A percentile compares a stretch with the other conserved stretches of the same genome.
These are phyloP conservation scores for Trachops cirrhosus DNA, from an alignment of 2,797 vertebrate genomes.

Conservation along the genomic window DNA sequence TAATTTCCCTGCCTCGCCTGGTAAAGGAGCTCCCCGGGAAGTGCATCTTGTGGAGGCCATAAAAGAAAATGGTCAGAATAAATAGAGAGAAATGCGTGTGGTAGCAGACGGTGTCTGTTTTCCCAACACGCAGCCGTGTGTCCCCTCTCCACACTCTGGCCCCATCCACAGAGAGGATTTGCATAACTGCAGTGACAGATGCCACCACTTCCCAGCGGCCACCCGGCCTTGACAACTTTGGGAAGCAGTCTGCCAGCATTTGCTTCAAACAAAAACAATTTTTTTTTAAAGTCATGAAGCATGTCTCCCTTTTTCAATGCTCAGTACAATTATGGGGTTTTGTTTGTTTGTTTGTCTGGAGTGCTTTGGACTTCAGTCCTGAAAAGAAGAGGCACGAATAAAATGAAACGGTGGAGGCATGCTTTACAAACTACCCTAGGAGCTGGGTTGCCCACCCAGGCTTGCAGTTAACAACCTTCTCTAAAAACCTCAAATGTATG, in stretches of 20 bases:
- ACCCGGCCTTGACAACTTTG: slow-evolving; percentile 49
- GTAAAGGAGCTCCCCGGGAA: slow-evolving; percentile 56
- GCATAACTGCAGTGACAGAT: slow-evolving; percentile 64
- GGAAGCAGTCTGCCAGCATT: slow-evolving; percentile 43
- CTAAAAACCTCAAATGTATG: not conserved
- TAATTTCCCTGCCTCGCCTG: slow-evolving; percentile 60
- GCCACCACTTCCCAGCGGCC: slow-evolving; percentile 58
- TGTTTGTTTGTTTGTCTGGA: not conserved
- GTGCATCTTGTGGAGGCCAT: slow-evolving; percentile 27
- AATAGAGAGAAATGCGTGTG: slow-evolving; percentile 43
- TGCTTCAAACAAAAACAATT: slow-evolving; percentile 40
- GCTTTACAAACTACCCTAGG: not conserved
- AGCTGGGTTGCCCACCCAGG: not conserved
- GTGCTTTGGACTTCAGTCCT: not conserved
- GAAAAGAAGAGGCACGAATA: not conserved
- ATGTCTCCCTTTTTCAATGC: not conserved
- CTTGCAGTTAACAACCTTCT: not conserved
- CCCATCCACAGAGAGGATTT: slow-evolving; percentile 49
- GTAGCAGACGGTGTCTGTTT: slow-evolving; percentile 62
- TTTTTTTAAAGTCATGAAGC: not conserved
- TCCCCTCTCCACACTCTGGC: slow-evolving; percentile 50
- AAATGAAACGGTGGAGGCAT: not conserved
- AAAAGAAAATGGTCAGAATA: slow-evolving; percentile 75
- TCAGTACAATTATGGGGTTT: not conserved
- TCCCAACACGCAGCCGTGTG: slow-evolving; percentile 48